A percentile compares a stretch with the other conserved stretches of the same genome.
phyloP scores from a whole-genome alignment of 1,140 invertebrate genomes.

The Paralvinella palmiformis region DNA sequence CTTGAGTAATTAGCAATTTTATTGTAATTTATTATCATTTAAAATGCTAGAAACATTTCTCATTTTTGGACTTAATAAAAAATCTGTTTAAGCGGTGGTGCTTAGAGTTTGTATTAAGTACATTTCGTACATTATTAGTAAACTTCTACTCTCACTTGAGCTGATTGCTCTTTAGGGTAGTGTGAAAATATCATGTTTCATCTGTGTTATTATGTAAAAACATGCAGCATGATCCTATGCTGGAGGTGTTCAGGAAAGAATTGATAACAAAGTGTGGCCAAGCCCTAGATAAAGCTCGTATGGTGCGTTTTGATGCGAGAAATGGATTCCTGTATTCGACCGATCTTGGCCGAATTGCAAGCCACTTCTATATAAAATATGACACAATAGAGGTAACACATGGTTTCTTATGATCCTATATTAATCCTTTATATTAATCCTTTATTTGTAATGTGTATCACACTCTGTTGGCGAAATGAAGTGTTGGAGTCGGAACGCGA shows the following conservation, averaged over 20 bases:
- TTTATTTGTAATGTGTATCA: no score
- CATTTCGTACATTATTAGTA: no score
- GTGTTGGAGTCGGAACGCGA: no score
- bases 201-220: slow-evolving; percentile 32
- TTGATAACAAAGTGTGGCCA: slow-evolving; percentile 74
- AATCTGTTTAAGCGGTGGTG: no score
- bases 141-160: no score
- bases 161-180: neutral
- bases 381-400: slow-evolving; percentile 81
- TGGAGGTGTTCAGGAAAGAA: slow-evolving; percentile 67
- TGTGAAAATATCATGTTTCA: neutral
- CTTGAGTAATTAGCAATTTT: no score
- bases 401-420: slow-evolving; percentile 68
- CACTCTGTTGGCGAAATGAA: no score
- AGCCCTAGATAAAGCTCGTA: slow-evolving; percentile 81
- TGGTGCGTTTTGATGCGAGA: slow-evolving; percentile 84
- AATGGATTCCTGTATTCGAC: slow-evolving; percentile 73
- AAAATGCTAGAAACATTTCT: no score
- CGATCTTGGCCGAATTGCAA: slow-evolving; percentile 91
- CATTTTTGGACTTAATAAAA: no score
- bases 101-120: no score
- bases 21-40: no score
- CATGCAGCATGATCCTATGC: slow-evolving; percentile 66
- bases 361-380: slow-evolving; percentile 96
- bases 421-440: slow-evolving; percentile 68